Evolutionary conservation across 2,888 invertebrate genomes (phyloP), one percentile per base, ranked within the genome.

Genomic region (Melinaea marsaeus): DNA sequence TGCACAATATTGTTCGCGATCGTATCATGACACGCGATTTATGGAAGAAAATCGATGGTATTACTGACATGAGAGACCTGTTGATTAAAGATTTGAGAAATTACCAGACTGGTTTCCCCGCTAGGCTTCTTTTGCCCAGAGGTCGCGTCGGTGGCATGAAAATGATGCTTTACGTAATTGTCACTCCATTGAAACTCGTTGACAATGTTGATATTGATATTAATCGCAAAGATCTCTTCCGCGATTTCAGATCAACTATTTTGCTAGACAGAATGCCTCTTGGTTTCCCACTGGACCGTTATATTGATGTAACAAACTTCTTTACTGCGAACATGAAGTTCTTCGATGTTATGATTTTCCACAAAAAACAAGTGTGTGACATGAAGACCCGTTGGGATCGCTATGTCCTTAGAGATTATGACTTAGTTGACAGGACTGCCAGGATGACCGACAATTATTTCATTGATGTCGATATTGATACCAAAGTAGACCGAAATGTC

Each of bases 281-380:
- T 74, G 95, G 94, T 61, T 96, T 93, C 91, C 96, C 96, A 67
- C 92, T 96, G 78, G 95, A 96, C 78, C 93, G 94, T 72, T 86
- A 88, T 33, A 92, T 94, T 74, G 88, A 93, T 55, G 86, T 92
- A 56, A 83, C 83, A 58, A 88, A 86, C 67, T 95, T 94, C 91
- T 90, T 90, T 70, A 93, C 93, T 22, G 92, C 94, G 51, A 95
- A 95, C 86, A 93, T 93, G 86, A 92, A 89, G 80, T 93, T 94
- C 79, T 90, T 94, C 71, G 93, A 94, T 72, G 91, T 93, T 4
- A 86, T 88, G 70, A 90, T 95, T 75, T 94, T 92, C 88, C 94
- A 95, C 84, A 91, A 92, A 74, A 90, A 89, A 58, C 82, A 89
- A 64, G 74, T 72, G 0, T 88, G 88, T 54, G 88, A 90, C 64